Evolutionary conservation across 1,140 invertebrate genomes (phyloP).

Genomic region (Frieseomelitta varia): DNA sequence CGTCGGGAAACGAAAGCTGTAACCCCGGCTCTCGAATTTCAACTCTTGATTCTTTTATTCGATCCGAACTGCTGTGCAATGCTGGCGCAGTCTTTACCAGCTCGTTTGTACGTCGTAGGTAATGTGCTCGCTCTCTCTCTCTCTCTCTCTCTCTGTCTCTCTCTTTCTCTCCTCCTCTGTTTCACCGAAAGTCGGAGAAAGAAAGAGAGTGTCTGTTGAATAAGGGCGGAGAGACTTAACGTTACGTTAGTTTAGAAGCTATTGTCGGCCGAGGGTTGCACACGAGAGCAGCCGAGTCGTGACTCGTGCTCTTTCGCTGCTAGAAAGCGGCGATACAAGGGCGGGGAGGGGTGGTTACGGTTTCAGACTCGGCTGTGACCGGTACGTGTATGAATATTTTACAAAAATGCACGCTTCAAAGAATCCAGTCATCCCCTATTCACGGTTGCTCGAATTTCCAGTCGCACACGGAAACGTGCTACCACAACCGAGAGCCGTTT

Average conservation of each 20-base stretch:
- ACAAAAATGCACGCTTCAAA: slow-evolving; percentile 64
- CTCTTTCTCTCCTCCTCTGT: neutral
- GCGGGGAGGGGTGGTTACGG: slow-evolving; percentile 44
- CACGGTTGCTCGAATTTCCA: slow-evolving; percentile 53
- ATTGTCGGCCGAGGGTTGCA: slow-evolving; percentile 1
- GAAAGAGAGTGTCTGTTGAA: slow-evolving; percentile 8
- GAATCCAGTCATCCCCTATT: slow-evolving; percentile 58
- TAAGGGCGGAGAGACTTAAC: neutral
- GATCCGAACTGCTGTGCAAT: neutral
- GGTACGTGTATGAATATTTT: slow-evolving; percentile 61
- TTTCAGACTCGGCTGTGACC: slow-evolving; percentile 37
- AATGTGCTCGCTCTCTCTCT: neutral
- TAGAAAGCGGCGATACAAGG: slow-evolving; percentile 38
- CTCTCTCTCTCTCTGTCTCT: neutral
- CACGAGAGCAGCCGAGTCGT: slow-evolving; percentile 19
- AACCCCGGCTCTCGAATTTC: neutral
- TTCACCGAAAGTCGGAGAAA: too few species aligned
- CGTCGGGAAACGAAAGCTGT: neutral
- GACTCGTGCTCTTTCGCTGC: slow-evolving; percentile 37
- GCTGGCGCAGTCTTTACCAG: slow-evolving; percentile 9
- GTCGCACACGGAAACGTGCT: neutral
- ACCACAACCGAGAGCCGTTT: neutral
- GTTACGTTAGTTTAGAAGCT: slow-evolving; percentile 15
- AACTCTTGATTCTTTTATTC: slow-evolving; percentile 44
- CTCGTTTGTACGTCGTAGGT: slow-evolving; percentile 35